A percentile compares a stretch with the other conserved stretches of the same genome.
phyloP scores from a whole-genome alignment of 1,140 invertebrate species.

The Drosophila biarmipes region DNA sequence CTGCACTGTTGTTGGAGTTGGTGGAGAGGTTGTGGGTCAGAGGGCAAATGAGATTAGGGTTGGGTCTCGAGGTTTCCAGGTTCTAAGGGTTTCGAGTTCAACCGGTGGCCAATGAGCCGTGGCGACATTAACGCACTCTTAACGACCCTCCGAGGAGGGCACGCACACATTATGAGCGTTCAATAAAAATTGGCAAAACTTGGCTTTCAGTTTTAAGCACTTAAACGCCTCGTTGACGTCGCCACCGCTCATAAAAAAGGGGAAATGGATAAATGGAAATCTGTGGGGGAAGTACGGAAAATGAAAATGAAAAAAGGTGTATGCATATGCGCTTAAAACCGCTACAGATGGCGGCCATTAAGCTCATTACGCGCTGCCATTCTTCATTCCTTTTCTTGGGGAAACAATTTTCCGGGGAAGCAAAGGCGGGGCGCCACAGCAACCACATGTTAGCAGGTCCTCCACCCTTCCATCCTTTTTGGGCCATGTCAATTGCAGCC shows the following conservation, averaged over 20 bases:
- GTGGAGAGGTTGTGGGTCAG: slow-evolving; percentile 37
- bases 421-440: slow-evolving; percentile 27
- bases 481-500: slow-evolving; percentile 60
- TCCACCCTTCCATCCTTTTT: background rate
- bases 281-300: slow-evolving; percentile 9
- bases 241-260: slow-evolving; percentile 37
- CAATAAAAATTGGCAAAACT: slow-evolving; percentile 73
- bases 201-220: slow-evolving; percentile 57
- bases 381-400: slow-evolving; percentile 49
- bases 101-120: slow-evolving; percentile 69
- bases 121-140: slow-evolving; percentile 69
- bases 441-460: slow-evolving; percentile 40
- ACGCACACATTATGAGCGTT: slow-evolving; percentile 57
- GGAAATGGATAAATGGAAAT: slow-evolving; percentile 2
- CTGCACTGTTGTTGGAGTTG: slow-evolving; percentile 31
- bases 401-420: slow-evolving; percentile 24
- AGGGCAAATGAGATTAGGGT: slow-evolving; percentile 56
- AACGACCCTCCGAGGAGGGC: slow-evolving; percentile 51
- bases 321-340: slow-evolving; percentile 31
- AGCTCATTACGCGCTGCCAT: slow-evolving; percentile 46
- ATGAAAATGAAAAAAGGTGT: slow-evolving; percentile 24
- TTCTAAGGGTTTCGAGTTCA: slow-evolving; percentile 34
- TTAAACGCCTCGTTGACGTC: slow-evolving; percentile 59
- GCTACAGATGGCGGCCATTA: slow-evolving; percentile 43
- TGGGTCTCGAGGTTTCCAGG: slow-evolving; percentile 11